phyloP scores from a whole-genome alignment of 2,113 vertebrate genomes.

The Upupa epops region DNA sequence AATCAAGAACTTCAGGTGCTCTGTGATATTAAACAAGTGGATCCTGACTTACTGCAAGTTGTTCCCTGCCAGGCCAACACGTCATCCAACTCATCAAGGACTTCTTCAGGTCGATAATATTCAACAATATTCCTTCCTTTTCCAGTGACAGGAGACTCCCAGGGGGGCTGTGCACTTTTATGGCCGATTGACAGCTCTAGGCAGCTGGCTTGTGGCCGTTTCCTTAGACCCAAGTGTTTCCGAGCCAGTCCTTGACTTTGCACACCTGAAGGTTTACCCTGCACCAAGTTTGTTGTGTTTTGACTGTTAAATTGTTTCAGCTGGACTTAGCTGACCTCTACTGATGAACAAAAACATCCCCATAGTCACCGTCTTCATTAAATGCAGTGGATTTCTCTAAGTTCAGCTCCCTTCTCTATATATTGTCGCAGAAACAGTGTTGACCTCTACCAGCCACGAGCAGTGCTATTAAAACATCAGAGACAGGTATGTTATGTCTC shows the following conservation, averaged over 20 bases:
- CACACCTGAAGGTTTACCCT: neutral
- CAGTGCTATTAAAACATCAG: neutral
- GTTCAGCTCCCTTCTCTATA: neutral
- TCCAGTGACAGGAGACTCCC: neutral
- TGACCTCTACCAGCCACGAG: neutral
- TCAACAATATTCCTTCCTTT: neutral
- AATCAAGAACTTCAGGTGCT: neutral
- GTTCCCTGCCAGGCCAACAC: neutral
- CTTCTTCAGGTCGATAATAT: neutral
- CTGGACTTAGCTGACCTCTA: neutral
- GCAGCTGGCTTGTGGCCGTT: neutral
- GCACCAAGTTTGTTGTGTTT: neutral
- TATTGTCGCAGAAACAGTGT: neutral
- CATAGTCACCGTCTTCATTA: neutral
- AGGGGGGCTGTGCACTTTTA: neutral
- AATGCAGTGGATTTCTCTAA: neutral
- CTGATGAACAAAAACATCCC: neutral
- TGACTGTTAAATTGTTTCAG: neutral
- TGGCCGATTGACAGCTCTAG: neutral
- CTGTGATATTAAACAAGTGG: neutral
- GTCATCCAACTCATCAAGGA: neutral
- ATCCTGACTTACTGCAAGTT: neutral
- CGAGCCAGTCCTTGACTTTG: neutral
- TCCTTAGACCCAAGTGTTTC: neutral
- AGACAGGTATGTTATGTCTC: neutral